phyloP scores from a whole-genome alignment of 2,113 vertebrate species.

The Haliaeetus leucogaster region DNA sequence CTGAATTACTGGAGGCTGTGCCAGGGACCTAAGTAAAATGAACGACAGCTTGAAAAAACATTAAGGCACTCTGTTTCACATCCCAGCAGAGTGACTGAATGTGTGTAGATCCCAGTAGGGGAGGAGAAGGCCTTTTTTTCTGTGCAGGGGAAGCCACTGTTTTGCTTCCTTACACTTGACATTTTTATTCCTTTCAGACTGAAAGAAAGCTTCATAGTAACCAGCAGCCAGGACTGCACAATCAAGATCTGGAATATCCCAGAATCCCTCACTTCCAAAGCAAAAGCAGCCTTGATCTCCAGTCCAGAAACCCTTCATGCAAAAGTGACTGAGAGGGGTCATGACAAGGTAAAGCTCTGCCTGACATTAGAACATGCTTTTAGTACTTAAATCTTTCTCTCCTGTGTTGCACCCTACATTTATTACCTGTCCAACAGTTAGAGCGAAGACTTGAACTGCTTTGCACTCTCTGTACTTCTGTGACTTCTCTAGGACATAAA shows the following conservation, averaged over 20 bases:
- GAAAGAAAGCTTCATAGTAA: conserved; percentile 87
- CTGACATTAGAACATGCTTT: accelerated
- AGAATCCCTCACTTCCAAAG: conserved; percentile 42
- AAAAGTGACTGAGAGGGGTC: conserved; percentile 83
- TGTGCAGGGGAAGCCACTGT: background rate
- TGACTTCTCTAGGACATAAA: conserved; percentile 84
- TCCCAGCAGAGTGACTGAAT: background rate
- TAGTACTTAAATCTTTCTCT: background rate
- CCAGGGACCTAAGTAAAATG: background rate
- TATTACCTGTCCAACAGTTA: background rate
- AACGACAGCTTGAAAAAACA: background rate
- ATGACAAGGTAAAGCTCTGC: conserved; percentile 80
- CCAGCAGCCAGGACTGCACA: conserved; percentile 93
- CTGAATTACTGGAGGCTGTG: background rate
- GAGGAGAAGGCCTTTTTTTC: background rate
- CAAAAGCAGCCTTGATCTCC: background rate
- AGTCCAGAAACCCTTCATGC: conserved; percentile 69
- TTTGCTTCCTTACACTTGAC: background rate
- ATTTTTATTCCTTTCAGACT: conserved; percentile 64
- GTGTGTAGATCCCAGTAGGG: accelerated
- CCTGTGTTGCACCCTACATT: accelerated
- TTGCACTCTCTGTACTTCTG: background rate
- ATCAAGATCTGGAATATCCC: conserved; percentile 92
- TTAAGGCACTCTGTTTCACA: no score
- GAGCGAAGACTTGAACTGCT: background rate